Evolutionary conservation across 2,888 invertebrate genomes (phyloP), one percentile per base, ranked within the genome.

Genomic region (Meganola albula): DNA sequence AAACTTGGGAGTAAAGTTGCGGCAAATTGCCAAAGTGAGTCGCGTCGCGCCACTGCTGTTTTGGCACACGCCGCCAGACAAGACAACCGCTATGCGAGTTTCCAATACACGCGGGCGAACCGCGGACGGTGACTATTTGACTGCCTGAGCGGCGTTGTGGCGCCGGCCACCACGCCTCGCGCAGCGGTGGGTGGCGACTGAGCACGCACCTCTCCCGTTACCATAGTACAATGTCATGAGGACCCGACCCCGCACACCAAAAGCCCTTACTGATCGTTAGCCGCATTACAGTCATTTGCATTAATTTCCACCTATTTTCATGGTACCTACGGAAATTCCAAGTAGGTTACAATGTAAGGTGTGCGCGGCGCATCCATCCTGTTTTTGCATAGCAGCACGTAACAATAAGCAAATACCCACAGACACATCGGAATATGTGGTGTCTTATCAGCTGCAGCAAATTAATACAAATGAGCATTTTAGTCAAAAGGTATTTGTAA

Each of bases 181-280:
- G 74, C 74, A 63, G 69, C 72, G 78, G 75, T 74, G 80, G 80
- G 82, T 80, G 80, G 77, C 71, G 60, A 73, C 75, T 68, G 68
- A 70, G 58, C 74, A 72, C 76, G 73, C 75, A 76, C 71, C 78
- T 77, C 82, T 82, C 83, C 83, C 84, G 84, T 83, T 84, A 83
- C 80, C 82, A 82, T 74, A 80, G 75, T 75, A 76, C 79, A 61
- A 76, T 74, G 77, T 74, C 73, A 79, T 66, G 75, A 78, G 76
- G 76, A 75, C 75, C 64, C 69, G 77, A 76, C 74, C 75, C 75
- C 74, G 74, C 68, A 60, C 60, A 62, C 71, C 67, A 61, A 74
- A 73, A 77, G 73, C 76, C 72, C 70, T 70, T 63, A 56, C 51
- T 60, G 53, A 56, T 51, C 41, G 51, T 49, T 50, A 45, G 47